Conservation (phyloP, 2,113 vertebrate species). For the Brachyhypopomus occidentalis region DNA sequence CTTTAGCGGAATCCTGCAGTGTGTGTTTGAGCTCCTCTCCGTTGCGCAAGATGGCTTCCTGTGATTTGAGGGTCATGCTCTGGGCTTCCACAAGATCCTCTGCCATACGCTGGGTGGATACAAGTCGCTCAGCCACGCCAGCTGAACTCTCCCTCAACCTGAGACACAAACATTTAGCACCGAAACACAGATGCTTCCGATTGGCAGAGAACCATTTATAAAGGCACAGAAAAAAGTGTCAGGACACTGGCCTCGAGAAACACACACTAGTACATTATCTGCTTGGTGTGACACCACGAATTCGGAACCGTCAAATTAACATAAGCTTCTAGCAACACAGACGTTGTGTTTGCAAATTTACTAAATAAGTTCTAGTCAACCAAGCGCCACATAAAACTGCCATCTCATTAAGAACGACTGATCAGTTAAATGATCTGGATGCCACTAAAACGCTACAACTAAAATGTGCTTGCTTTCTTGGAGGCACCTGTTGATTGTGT, state of each 20-base stretch:
- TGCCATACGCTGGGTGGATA: constrained; percentile 73
- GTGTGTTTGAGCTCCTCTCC: constrained; percentile 75
- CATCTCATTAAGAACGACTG: no score
- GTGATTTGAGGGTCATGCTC: constrained; percentile 70
- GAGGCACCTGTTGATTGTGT: constrained; percentile 72
- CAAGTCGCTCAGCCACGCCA: constrained; percentile 74
- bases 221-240: background rate
- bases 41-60: constrained; percentile 74
- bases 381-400: no score
- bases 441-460: background rate
- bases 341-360: no score
- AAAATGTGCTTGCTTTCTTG: background rate
- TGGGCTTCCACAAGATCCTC: constrained; percentile 73
- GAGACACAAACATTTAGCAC: background rate
- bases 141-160: constrained; percentile 79
- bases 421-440: no score
- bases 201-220: background rate
- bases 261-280: no score
- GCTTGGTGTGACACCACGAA: no score
- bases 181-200: background rate
- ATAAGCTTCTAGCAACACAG: no score
- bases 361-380: no score
- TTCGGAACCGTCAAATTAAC: no score
- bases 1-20: constrained; percentile 75
- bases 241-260: no score